Conservation (phyloP, 2,113 vertebrate genomes). For the Albula glossodonta region DNA sequence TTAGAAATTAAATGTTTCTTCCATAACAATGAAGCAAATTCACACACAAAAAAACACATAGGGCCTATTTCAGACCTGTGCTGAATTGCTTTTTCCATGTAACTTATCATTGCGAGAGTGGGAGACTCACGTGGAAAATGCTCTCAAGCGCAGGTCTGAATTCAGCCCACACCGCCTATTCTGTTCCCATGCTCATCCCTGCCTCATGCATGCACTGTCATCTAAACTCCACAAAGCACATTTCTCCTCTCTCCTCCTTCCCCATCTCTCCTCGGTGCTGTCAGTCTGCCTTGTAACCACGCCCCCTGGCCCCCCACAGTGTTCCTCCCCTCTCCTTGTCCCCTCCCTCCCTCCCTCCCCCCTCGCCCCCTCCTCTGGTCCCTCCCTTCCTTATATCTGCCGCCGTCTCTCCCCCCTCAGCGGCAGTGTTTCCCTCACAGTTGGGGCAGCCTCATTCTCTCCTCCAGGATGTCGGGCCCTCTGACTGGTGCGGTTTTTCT, state of each 20-base stretch:
- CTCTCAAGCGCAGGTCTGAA: no score
- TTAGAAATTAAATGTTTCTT: no score
- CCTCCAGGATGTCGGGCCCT: constrained; percentile 61
- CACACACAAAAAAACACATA: no score
- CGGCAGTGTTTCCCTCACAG: constrained; percentile 31
- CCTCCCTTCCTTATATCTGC: constrained; percentile 18
- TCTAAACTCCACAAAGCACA: constrained; percentile 5
- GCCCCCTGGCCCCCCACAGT: background rate
- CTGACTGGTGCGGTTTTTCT: constrained; percentile 43
- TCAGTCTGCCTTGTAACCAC: background rate
- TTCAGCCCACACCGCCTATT: no score
- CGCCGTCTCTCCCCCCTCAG: constrained; percentile 31
- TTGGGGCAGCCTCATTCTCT: constrained; percentile 59
- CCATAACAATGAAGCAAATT: no score
- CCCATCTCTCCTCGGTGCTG: background rate
- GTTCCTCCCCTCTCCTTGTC: background rate
- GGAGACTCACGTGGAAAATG: no score
- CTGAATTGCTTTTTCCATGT: no score
- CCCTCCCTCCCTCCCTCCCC: constrained; percentile 5
- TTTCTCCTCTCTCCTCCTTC: background rate
- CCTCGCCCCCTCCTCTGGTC: constrained; percentile 4
- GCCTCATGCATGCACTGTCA: background rate
- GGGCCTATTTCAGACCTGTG: no score
- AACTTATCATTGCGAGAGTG: no score
- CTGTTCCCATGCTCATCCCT: background rate